These are phyloP conservation scores for Geodia barretti DNA, from an alignment of 37 sponge, comb jelly and placozoan genomes.

Conservation along the genomic window DNA sequence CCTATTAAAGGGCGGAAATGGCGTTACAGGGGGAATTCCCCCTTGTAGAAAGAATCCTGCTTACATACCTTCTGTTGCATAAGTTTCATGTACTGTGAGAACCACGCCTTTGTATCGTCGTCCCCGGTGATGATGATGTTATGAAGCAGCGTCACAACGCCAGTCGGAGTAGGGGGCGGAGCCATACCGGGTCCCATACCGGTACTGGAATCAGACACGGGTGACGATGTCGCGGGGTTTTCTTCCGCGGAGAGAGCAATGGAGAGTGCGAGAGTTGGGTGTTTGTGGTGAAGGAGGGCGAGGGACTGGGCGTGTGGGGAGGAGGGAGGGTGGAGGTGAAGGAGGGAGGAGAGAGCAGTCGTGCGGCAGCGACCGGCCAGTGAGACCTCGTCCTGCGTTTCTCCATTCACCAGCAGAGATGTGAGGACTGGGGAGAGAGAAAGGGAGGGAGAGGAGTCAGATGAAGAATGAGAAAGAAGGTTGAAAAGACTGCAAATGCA, in stretches of 20 bases:
- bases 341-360: slow-evolving; percentile 31
- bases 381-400: slow-evolving; percentile 72
- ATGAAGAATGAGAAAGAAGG: background rate
- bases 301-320: slow-evolving; percentile 50
- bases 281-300: slow-evolving; percentile 50
- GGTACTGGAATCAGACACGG: background rate
- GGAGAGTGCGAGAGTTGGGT: slow-evolving; percentile 63
- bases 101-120: slow-evolving; percentile 55
- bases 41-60: no score
- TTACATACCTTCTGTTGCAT: slow-evolving; percentile 75
- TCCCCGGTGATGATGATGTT: slow-evolving; percentile 62
- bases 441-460: background rate
- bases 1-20: no score
- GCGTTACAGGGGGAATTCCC: no score
- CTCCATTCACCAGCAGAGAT: slow-evolving; percentile 59
- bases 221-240: background rate
- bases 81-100: slow-evolving; percentile 74
- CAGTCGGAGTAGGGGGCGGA: slow-evolving; percentile 15
- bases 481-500: background rate
- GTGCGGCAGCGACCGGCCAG: slow-evolving; percentile 57
- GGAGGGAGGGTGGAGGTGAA: slow-evolving; percentile 43
- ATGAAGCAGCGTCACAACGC: slow-evolving; percentile 57
- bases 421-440: slow-evolving; percentile 44
- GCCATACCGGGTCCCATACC: no score
- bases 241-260: slow-evolving; percentile 61